These are phyloP conservation scores for Oostethus manadensis DNA, from an alignment of 2,113 vertebrate species.

Conservation along the genomic window DNA sequence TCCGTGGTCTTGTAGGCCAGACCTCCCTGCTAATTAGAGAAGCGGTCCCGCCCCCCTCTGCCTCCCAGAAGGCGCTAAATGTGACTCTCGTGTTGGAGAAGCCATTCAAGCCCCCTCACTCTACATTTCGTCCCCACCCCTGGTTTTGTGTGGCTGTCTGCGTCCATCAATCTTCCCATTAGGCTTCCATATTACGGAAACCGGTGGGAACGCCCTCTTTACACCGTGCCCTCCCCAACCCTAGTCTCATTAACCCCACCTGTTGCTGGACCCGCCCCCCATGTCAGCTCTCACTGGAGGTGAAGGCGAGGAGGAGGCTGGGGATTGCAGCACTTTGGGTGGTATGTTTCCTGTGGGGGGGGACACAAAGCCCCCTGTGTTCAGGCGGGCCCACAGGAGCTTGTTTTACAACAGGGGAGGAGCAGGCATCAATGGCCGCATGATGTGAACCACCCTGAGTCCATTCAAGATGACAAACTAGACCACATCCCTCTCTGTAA, in stretches of 20 bases:
- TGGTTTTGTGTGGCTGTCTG: constrained; percentile 91
- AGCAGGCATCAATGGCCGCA: constrained; percentile 83
- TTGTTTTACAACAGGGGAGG: constrained; percentile 99
- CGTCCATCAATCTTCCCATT: constrained; percentile 99
- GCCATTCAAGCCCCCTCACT: constrained; percentile 71
- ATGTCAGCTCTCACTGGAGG: constrained; percentile 16
- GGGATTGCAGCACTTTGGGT: constrained; percentile 88
- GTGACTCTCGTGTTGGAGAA: constrained; percentile 76
- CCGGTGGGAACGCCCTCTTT: constrained; percentile 78
- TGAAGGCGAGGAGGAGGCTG: constrained; percentile 54
- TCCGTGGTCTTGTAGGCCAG: constrained; percentile 79
- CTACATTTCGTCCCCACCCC: constrained; percentile 74
- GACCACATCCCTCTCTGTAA: constrained; percentile 67
- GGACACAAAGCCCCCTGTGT: constrained; percentile 89
- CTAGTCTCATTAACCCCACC: constrained; percentile 27
- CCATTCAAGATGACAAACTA: constrained; percentile 85
- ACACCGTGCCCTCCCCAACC: constrained; percentile 63
- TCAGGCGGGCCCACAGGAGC: constrained; percentile 74
- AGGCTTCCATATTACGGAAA: constrained; percentile 84
- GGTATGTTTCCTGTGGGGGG: constrained; percentile 78
- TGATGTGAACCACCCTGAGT: constrained; percentile 88
- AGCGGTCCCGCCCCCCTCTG: constrained; percentile 74
- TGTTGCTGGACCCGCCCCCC: constrained; percentile 25
- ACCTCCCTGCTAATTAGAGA: constrained; percentile 99
- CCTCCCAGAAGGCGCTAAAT: constrained; percentile 81